A percentile compares a stretch with the other conserved stretches of the same genome.
Conservation (phyloP, 2,797 vertebrate genomes). For the Gallinago stenura region DNA sequence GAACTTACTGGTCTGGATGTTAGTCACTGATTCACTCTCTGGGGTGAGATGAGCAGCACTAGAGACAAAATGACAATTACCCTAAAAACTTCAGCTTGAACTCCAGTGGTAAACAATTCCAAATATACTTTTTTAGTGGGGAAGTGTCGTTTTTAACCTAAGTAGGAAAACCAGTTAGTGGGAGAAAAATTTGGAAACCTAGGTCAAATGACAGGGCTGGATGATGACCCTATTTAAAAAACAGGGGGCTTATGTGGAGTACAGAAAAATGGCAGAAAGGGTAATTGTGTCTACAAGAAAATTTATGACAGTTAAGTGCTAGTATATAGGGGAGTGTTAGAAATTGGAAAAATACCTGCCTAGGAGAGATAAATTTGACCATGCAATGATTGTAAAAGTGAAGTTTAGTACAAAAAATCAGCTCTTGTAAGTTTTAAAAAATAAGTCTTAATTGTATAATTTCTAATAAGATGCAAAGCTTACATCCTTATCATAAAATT, state of each 20-base stretch:
- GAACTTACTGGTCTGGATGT: neutral
- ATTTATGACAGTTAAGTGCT: neutral
- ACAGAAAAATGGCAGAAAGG: neutral
- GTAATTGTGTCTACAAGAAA: neutral
- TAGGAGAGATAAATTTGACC: constrained; percentile 1
- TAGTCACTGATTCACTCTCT: neutral
- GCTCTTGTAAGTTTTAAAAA: neutral
- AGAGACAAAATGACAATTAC: neutral
- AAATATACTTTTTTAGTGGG: neutral
- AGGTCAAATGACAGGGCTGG: neutral
- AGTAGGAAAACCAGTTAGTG: neutral
- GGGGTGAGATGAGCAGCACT: neutral
- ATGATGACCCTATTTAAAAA: neutral
- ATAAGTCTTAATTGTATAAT: constrained; percentile 38
- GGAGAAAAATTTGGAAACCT: neutral
- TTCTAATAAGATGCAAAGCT: constrained; percentile 38
- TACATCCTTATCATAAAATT: constrained; percentile 48
- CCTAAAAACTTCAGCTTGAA: neutral
- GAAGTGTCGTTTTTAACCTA: neutral
- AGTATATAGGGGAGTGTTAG: neutral
- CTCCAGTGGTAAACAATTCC: neutral
- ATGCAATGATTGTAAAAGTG: neutral
- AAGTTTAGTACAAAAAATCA: constrained; percentile 15
- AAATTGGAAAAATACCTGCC: neutral
- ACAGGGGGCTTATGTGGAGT: neutral